Base-by-base conservation (phyloP, 2,797 vertebrate species). In the Sebastes elongatus region DNA sequence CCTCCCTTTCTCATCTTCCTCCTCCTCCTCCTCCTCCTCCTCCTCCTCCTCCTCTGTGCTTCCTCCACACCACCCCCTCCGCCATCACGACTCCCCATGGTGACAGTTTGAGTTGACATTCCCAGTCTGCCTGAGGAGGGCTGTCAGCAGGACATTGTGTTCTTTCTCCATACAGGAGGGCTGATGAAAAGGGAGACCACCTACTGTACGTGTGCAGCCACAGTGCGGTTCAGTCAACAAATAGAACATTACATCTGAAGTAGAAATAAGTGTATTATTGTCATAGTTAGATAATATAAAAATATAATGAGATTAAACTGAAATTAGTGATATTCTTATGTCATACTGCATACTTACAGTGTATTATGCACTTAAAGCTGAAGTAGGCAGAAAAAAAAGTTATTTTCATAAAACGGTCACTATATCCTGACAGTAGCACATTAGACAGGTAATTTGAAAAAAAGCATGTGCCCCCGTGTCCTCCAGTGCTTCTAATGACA, bases 121-220 rank as follows among this genome's bases (percentile, higher is more conserved):
- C 30, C 68, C 76, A 35, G 68, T 35, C 49, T 38, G 69, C 78
- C 85, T 49, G 16, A 49, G 42, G 72, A 80, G 64, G 77, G 66
- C 65, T 82, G 68, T 57, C 76, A 77, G 84, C 75, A 74, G 78
- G 27, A 88, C 69, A 63, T 38, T 73, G 67, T 78, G 77, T 74
- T 80, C 70, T 42, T 60, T 68, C 59, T 68, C 63, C 22, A 52
- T 60, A 59, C 52, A 82, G 56, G 22, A 69, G 38, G 16, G 33
- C 70, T 84, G 73, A 82, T 65, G 32, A 74, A 67, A 64, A 74
- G 55, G 2, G 55, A 78, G 70, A 68, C 78, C 80, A 55, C 68
- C 66, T 38, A n/a, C 68, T 59, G 55, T n/a, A 25, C 16, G 6
- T 35, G 55, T 71, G 55, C 30, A 75, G 33, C 67, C 16, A 33